Percentiles rank a stretch among this genome's conserved stretches.
Evolutionary conservation across 2,113 vertebrate genomes (phyloP).

Genomic region (Austrofundulus limnaeus): DNA sequence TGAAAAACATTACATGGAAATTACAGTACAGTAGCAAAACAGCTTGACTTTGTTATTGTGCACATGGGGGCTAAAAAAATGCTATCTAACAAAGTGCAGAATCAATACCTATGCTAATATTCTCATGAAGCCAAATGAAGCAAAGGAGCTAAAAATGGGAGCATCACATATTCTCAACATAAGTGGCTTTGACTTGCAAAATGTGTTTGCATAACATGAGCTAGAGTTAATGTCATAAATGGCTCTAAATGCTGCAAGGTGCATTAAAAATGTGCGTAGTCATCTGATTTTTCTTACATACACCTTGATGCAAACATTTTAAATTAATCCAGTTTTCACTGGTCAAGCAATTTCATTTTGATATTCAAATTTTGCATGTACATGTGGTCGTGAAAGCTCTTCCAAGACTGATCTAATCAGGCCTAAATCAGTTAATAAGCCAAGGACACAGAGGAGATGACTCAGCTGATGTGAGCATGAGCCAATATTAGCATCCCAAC

Average conservation of each 20-base stretch:
- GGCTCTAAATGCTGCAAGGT: conserved; percentile 71
- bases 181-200: conserved; percentile 72
- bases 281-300: conserved; percentile 66
- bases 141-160: conserved; percentile 27
- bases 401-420: conserved; percentile 74
- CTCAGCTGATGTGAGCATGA: conserved; percentile 78
- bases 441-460: conserved; percentile 79
- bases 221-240: conserved; percentile 77
- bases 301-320: conserved; percentile 70
- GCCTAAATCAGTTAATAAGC: conserved; percentile 79
- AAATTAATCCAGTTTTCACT: conserved; percentile 73
- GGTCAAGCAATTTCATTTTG: conserved; percentile 77
- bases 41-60: conserved; percentile 31
- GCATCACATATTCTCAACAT: conserved; percentile 59
- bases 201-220: conserved; percentile 77
- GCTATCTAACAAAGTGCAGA: conserved; percentile 64
- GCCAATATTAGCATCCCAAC: conserved; percentile 73
- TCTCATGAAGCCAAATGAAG: conserved; percentile 59
- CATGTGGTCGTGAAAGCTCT: conserved; percentile 33
- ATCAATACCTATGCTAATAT: conserved; percentile 69
- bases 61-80: conserved; percentile 43
- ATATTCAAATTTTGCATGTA: conserved; percentile 74
- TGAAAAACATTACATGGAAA: conserved; percentile 2
- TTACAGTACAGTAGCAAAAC: not conserved
- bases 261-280: conserved; percentile 73